Conservation (phyloP, 2,888 invertebrate species). For the Drosophila cognata region DNA sequence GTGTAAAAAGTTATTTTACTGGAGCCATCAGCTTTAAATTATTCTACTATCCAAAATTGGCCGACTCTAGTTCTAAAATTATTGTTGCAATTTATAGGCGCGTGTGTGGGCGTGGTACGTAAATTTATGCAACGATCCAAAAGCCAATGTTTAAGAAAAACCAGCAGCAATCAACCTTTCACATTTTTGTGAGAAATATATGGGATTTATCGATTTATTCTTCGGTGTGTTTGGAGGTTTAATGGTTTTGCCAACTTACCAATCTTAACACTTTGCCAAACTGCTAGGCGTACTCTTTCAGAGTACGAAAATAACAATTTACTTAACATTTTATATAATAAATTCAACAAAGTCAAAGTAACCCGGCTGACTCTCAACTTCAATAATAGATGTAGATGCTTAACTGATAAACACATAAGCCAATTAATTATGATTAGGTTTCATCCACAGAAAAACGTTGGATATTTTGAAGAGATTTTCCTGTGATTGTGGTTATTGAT, state of each 20-base stretch:
- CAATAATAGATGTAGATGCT: background rate
- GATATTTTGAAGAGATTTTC: background rate
- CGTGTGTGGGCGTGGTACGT: background rate
- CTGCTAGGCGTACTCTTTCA: background rate
- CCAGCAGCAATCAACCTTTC: background rate
- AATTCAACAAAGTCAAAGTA: background rate
- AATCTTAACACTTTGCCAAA: background rate
- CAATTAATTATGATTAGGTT: background rate
- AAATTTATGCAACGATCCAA: background rate
- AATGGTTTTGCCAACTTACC: background rate
- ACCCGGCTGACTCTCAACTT: background rate
- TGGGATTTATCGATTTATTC: background rate
- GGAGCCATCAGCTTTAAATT: background rate
- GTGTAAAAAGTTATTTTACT: background rate
- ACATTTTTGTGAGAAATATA: background rate
- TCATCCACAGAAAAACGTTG: background rate
- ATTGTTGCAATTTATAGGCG: background rate
- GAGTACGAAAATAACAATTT: background rate
- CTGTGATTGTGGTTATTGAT: background rate
- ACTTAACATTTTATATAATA: background rate
- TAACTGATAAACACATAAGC: background rate
- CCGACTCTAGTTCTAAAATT: background rate
- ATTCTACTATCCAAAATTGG: background rate
- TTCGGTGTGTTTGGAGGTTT: background rate
- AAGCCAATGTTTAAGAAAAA: background rate